Evolutionary conservation across 2,797 vertebrate species (phyloP), one percentile per base, ranked within the genome.

Genomic region (Glyptemys insculpta): DNA sequence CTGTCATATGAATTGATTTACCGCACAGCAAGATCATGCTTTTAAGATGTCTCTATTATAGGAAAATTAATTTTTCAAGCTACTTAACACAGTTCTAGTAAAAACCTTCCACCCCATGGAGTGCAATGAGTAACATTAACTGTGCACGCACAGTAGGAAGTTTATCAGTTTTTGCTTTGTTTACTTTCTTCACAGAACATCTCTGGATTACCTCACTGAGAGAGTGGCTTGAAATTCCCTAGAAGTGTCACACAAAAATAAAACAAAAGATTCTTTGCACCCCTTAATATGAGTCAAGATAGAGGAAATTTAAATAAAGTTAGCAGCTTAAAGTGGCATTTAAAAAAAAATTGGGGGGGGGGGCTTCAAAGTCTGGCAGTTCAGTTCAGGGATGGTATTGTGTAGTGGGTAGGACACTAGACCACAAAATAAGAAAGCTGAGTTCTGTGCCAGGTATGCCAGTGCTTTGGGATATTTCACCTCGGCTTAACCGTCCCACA

Each of bases 61-160:
- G 87, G 92, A 98, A 98, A 98, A 98, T 97, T 98, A 98, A 97
- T 98, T 98, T 98, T 96, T 97, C 96, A 97, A 98, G 95, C 93
- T 98, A 97, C 95, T 98, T 98, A 97, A 97, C 97, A 97, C 90
- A 94, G 91, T 97, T 98, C 93, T 97, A 96, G 97, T 96, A 97
- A 98, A 97, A 97, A 94, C 84, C 92, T 97, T 97, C 94, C 54
- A 89, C 96, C 89, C 93, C 89, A 92, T 47, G 3, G 88, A 97
- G 94, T 82, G 83, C 93, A 95, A 91, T 88, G 95, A 97, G 82
- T 93, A 97, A 94, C 91, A 94, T 94, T 97, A 97, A 97, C 94
- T 96, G 8, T 83, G 81, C 83, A 96, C 11, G 6, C 83, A 59
- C 88, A 94, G 52, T 78, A 65, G 59, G 79, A 96, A 79, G 11